Conservation (phyloP, 2,888 invertebrate genomes). For the Muscina levida region DNA sequence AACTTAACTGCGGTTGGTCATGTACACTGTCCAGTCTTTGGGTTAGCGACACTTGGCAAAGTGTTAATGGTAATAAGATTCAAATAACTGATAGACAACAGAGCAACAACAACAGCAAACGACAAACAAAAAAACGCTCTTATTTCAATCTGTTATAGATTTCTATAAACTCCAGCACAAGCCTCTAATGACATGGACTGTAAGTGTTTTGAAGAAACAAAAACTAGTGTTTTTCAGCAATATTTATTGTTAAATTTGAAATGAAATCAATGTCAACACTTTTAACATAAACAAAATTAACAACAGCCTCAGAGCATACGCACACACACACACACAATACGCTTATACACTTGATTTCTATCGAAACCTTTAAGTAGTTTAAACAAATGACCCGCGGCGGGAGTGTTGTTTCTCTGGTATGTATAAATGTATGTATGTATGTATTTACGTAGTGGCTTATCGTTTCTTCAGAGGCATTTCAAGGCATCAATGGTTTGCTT, state of each 20-base stretch:
- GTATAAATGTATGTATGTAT: no score
- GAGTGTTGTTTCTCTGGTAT: conserved; percentile 34
- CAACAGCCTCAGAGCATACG: no score
- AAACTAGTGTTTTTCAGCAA: conserved; percentile 14
- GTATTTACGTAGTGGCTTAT: no score
- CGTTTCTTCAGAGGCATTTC: no score
- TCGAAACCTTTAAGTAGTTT: conserved; percentile 45
- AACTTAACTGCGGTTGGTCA: no score
- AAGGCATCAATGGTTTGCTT: no score
- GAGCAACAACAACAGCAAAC: conserved; percentile 13
- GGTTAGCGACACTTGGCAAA: conserved; percentile 64
- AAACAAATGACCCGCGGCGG: conserved; percentile 52
- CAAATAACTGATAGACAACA: conserved; percentile 57
- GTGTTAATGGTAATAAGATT: conserved; percentile 66
- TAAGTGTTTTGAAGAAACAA: conserved; percentile 11
- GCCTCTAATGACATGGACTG: conserved; percentile 10
- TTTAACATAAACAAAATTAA: conserved; percentile 41
- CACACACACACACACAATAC: not conserved
- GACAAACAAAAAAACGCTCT: conserved; percentile 19
- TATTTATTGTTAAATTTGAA: conserved; percentile 20
- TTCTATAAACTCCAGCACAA: conserved; percentile 1
- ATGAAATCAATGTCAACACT: conserved; percentile 62
- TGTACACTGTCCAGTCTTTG: conserved; percentile 45
- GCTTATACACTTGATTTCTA: no score
- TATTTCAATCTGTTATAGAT: conserved; percentile 16